A percentile compares a stretch with the other conserved stretches of the same genome.
Conservation (phyloP, 2,797 vertebrate species). For the Spheniscus humboldti region DNA sequence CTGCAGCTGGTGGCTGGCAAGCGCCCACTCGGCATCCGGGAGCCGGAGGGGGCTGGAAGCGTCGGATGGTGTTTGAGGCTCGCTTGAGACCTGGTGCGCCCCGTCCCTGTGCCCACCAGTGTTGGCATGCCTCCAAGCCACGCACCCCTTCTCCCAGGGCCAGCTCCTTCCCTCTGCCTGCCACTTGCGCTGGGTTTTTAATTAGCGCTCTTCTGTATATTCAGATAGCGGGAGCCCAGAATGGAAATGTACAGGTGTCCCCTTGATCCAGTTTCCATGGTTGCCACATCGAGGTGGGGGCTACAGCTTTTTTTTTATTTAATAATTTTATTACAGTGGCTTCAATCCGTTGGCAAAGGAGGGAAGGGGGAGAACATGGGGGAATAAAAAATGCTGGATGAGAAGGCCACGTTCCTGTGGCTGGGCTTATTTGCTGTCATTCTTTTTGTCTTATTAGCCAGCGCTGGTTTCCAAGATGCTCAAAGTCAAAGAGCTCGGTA, state of each 20-base stretch:
- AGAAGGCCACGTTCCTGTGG: neutral
- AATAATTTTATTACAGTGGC: conserved; percentile 34
- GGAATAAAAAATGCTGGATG: conserved; percentile 28
- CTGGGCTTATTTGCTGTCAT: conserved; percentile 35
- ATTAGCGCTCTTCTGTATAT: conserved; percentile 44
- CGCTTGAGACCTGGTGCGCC: neutral
- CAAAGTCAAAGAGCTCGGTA: neutral
- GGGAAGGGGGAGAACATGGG: neutral
- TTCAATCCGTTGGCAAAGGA: neutral
- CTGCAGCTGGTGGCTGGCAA: fast-evolving
- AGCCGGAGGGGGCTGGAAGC: neutral
- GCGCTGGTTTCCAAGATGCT: neutral
- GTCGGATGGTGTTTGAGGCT: neutral
- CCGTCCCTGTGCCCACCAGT: neutral
- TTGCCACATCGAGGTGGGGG: conserved; percentile 43
- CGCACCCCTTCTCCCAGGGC: neutral
- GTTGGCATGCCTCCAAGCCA: neutral
- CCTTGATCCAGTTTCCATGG: conserved; percentile 67
- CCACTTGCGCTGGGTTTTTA: neutral
- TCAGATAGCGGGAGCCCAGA: neutral
- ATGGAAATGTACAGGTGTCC: conserved; percentile 71
- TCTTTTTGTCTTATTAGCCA: conserved; percentile 36
- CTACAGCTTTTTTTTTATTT: conserved; percentile 23
- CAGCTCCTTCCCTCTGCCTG: neutral
- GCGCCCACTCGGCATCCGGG: fast-evolving